Percentiles rank a stretch among this genome's conserved stretches.
These are phyloP conservation scores for Hypotaenidia okinawae DNA, from an alignment of 2,797 vertebrate species.

Conservation along the genomic window DNA sequence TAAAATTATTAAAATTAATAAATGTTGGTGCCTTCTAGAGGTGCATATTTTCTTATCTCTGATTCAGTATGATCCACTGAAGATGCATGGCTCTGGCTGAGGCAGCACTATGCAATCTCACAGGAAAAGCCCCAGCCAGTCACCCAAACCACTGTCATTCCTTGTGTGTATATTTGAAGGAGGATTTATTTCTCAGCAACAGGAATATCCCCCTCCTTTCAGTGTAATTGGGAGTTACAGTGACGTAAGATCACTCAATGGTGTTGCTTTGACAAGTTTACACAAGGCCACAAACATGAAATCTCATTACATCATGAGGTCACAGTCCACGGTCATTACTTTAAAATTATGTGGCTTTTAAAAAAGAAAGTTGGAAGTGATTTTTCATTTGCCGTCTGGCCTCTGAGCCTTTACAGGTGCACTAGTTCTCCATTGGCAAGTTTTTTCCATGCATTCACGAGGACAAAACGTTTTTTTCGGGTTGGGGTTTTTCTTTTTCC, in stretches of 20 bases:
- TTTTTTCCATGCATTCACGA: constrained; percentile 27
- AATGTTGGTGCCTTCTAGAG: background rate
- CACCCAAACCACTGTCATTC: background rate
- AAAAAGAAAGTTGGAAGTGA: constrained; percentile 9
- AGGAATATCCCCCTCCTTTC: background rate
- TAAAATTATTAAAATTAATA: background rate
- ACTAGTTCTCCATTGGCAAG: background rate
- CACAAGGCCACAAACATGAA: background rate
- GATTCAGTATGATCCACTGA: background rate
- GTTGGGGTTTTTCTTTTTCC: background rate
- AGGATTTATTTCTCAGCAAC: constrained; percentile 32
- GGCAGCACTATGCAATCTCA: background rate
- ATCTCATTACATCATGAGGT: constrained; percentile 5
- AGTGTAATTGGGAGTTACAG: constrained; percentile 11
- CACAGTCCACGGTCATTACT: background rate
- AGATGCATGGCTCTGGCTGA: background rate
- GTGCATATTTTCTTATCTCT: background rate
- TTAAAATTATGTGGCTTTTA: constrained; percentile 2
- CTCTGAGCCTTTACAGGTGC: constrained; percentile 44
- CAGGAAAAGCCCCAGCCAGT: background rate
- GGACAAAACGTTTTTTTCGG: background rate
- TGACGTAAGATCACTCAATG: constrained; percentile 9
- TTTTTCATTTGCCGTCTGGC: constrained; percentile 20
- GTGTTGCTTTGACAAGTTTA: constrained; percentile 40
- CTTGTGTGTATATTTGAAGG: background rate